Base-by-base conservation (phyloP, 2,797 vertebrate species). In the Manis crassicaudata region DNA sequence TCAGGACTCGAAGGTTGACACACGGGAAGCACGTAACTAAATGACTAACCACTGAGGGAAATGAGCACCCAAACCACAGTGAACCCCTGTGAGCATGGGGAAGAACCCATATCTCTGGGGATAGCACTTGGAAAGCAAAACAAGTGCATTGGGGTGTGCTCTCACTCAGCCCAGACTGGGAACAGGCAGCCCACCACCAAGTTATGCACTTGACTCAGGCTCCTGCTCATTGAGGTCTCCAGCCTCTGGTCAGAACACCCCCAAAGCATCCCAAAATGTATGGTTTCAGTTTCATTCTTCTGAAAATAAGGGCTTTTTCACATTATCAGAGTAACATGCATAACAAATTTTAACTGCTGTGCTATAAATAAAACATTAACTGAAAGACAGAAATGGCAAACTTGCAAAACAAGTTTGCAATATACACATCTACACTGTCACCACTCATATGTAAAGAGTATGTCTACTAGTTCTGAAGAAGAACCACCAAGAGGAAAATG, bases 341-440 rank as follows among this genome's bases (percentile, higher is more conserved):
- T 20, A 21, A 63, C 3, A n/a, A 25, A 67, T 7, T 7, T 23
- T 37, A 54, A 52, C 43, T n/a, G 35, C 43, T 7, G 29, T 68
- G 21, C 88, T 43, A 35, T 60, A n/a, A 82, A 37, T 5, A 0
- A 84, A 70, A 81, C 58, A 3, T 16, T 77, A 52, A 20, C 17
- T 27, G 60, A 35, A n/a, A 60, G 29, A 32, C 2, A 16, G 73
- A 58, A 63, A 82, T 0, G 2, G 75, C 27, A 88, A 67, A 35
- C 67, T 46, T 37, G 9, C 32, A 35, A 72, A 21, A 37, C 25
- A 7, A 1, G 6, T 1, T 4, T 40, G 6, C 35, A 56, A 20
- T 2, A 1, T 21, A 29, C 2, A 2, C 3, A n/a, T 68, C 23
- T 40, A 7, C 0, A 54, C 27, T 27, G 20, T 0, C 5, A 12